A percentile compares a stretch with the other conserved stretches of the same genome.
Evolutionary conservation across 2,797 vertebrate species (phyloP).

Genomic region (Hippoglossus hippoglossus): DNA sequence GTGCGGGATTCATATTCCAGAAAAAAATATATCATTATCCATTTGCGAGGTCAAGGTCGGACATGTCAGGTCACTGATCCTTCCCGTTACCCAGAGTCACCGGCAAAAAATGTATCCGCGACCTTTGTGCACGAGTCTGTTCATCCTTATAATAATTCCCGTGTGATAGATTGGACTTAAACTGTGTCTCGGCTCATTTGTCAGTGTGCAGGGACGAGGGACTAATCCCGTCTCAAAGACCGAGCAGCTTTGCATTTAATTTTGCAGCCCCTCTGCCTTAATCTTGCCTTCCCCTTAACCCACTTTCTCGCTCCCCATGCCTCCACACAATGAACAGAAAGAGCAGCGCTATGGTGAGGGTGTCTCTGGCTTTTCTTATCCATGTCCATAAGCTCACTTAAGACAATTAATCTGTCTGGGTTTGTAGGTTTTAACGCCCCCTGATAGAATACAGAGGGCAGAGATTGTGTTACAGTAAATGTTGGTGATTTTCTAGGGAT

Average conservation of each 20-base stretch:
- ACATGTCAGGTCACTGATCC: constrained; percentile 7
- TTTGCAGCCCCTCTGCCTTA: constrained; percentile 60
- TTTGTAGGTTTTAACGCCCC: constrained; percentile 55
- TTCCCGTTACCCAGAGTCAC: background rate
- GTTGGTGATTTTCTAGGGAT: constrained; percentile 36
- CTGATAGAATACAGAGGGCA: constrained; percentile 10
- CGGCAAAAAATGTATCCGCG: background rate
- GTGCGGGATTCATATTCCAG: background rate
- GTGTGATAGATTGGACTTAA: constrained; percentile 34
- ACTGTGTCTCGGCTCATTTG: constrained; percentile 46
- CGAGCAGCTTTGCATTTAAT: constrained; percentile 72
- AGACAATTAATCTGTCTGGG: constrained; percentile 63
- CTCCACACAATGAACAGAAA: constrained; percentile 51
- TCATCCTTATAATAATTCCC: constrained; percentile 44
- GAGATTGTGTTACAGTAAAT: constrained; percentile 25
- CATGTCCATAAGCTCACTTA: constrained; percentile 63
- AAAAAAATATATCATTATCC: background rate
- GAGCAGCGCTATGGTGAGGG: constrained; percentile 21
- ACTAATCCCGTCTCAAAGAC: constrained; percentile 71
- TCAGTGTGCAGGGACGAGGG: constrained; percentile 32
- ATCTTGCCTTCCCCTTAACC: constrained; percentile 44
- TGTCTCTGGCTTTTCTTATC: constrained; percentile 53
- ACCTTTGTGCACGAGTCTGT: constrained; percentile 23
- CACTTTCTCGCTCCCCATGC: constrained; percentile 41
- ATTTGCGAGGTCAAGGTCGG: constrained; percentile 18